Base-by-base conservation (phyloP, 1,140 invertebrate species). In the Drosophila bocki region DNA sequence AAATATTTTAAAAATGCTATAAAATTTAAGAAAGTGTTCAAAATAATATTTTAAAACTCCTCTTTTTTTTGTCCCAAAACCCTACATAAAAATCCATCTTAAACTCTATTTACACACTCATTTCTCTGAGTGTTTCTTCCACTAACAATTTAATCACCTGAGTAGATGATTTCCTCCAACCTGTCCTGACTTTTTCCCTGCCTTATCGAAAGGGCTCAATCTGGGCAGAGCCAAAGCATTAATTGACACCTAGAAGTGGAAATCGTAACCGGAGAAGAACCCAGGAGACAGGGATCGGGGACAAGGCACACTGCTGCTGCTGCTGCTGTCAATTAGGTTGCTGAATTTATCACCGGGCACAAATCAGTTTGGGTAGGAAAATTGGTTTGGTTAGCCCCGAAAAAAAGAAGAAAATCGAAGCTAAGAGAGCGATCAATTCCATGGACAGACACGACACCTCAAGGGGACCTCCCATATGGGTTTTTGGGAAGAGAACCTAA, bases 371-470 rank as follows among this genome's bases (percentile, higher is more conserved):
- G 75, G 48, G 50, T 42, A 51, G 53, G 53, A 59, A 80, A 77
- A 81, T 81, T 81, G 53, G 42, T 65, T 65, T 65, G 75, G 70
- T 82, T 79, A 76, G 62, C 7, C 68, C 76, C 80, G 70, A 80
- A 84, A 57, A 78, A 78, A 41, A 42, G 48, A 50, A 37, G 48
- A 57, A 68, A 44, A 60, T 41, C 54, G 53, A 44, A 71, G 71
- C 76, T 90, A 90, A 91, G 58, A 91, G 85, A 90, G 85, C 82
- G 78, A 90, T 90, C 85, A 90, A 90, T 90, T 90, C 90, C 84
- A 82, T 90, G 56, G 62, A 22, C 69, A 74, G 68, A 39, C 60
- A 48, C 51, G 44, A 60, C 56, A 50, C 53, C 75, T 79, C 48
- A 7, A 9, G 51, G 80, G 81, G 84, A 83, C 71, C 77, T 75